phyloP scores from a whole-genome alignment of 2,113 vertebrate species.

The Proteles cristata region DNA sequence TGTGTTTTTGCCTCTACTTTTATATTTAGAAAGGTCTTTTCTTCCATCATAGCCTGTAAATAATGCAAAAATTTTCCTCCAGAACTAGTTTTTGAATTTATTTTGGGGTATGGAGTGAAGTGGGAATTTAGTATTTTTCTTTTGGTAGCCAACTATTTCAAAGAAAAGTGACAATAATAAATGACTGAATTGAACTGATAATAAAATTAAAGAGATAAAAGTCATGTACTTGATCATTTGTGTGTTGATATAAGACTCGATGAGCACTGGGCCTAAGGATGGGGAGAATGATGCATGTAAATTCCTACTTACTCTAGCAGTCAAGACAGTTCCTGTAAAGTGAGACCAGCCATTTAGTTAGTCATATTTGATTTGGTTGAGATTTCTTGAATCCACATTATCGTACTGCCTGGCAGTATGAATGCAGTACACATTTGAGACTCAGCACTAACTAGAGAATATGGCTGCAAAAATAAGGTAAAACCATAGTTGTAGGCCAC shows the following conservation, averaged over 20 bases:
- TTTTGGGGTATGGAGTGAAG: neutral
- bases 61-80: neutral
- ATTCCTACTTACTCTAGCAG: neutral
- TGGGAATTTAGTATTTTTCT: neutral
- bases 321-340: neutral
- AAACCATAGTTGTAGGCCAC: neutral
- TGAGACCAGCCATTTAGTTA: neutral
- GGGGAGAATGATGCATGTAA: neutral
- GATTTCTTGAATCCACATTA: neutral
- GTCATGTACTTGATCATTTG: neutral
- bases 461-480: neutral
- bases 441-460: neutral
- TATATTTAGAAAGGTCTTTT: neutral
- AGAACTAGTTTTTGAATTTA: neutral
- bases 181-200: neutral
- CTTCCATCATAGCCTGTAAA: neutral
- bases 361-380: neutral
- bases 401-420: neutral
- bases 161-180: neutral
- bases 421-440: neutral
- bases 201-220: neutral
- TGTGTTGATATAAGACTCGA: neutral
- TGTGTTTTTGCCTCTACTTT: neutral
- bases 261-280: neutral
- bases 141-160: neutral